Evolutionary conservation across 2,797 vertebrate genomes (phyloP).

Genomic region (Selene dorsalis): DNA sequence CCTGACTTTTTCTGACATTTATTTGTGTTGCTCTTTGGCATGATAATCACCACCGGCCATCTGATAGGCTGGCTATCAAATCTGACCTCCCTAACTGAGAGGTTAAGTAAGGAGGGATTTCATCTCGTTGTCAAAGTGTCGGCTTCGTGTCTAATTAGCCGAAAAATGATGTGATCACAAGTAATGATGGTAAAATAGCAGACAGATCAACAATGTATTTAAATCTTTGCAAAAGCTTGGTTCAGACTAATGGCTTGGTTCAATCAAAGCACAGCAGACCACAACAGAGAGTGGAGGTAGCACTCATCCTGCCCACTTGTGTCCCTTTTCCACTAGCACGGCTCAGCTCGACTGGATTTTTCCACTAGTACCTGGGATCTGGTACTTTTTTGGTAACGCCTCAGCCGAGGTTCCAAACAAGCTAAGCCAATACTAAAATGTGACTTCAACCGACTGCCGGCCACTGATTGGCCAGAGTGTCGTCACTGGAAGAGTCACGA

Average conservation of each 20-base stretch:
- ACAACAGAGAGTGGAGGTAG: not conserved
- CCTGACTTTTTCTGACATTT: slow-evolving; percentile 73
- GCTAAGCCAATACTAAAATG: no score
- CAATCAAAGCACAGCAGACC: not conserved
- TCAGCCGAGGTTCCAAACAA: no score
- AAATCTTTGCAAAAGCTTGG: not conserved
- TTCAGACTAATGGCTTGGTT: slow-evolving; percentile 12
- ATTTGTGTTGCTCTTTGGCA: slow-evolving; percentile 66
- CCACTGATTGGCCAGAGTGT: no score
- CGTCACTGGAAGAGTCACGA: no score
- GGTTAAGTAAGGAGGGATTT: slow-evolving; percentile 38
- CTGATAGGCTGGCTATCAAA: slow-evolving; percentile 48
- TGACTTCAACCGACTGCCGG: no score
- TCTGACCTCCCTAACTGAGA: slow-evolving; percentile 40
- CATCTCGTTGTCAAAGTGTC: slow-evolving; percentile 29
- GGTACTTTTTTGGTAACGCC: no score
- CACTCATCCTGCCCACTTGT: not conserved
- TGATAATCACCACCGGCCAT: slow-evolving; percentile 62
- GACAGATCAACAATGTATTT: not conserved
- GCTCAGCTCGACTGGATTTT: no score
- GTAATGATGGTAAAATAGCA: slow-evolving; percentile 7
- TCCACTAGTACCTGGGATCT: no score
- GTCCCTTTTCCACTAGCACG: no score
- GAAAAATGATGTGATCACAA: slow-evolving; percentile 17
- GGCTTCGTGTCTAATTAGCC: slow-evolving; percentile 45